phyloP scores from a whole-genome alignment of 2,888 invertebrate species.

The Ditylenchus weischeri region DNA sequence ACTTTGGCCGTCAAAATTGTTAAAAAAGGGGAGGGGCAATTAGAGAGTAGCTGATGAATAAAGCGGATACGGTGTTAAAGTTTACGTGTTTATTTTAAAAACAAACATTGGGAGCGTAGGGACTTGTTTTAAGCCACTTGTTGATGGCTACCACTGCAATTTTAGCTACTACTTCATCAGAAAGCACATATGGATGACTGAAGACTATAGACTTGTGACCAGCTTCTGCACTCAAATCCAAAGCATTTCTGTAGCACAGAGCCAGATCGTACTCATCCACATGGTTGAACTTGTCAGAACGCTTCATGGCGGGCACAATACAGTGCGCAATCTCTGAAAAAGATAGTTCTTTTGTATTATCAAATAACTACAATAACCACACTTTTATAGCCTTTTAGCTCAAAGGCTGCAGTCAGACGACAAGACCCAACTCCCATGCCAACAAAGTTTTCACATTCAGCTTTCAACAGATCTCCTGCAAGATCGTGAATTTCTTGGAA shows the following conservation, averaged over 20 bases:
- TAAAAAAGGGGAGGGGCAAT: too few relatives aligned
- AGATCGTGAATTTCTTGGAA: conserved; percentile 22
- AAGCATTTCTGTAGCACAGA: conserved; percentile 26
- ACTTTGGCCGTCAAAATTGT: too few relatives aligned
- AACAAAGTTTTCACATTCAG: conserved; percentile 17
- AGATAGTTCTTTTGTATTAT: neutral
- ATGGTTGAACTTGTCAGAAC: conserved; percentile 14
- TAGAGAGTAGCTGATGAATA: too few relatives aligned
- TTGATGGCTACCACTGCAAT: conserved; percentile 9
- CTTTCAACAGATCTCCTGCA: conserved; percentile 20
- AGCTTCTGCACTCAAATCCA: conserved; percentile 25
- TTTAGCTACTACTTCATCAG: neutral
- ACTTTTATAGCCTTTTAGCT: conserved; percentile 26
- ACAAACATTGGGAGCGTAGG: neutral
- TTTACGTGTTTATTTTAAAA: too few relatives aligned
- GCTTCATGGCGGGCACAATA: conserved; percentile 19
- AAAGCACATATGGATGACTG: conserved; percentile 18
- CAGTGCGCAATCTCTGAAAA: conserved; percentile 24
- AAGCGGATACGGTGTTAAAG: too few relatives aligned
- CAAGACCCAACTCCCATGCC: conserved; percentile 23
- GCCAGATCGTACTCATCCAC: conserved; percentile 23
- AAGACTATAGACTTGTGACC: conserved; percentile 25
- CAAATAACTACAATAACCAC: conserved; percentile 12
- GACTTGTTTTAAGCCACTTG: conserved; percentile 4
- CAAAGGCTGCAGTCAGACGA: conserved; percentile 22